Evolutionary conservation across 2,888 invertebrate species (phyloP), one percentile per base, ranked within the genome.

Genomic region (Spilosoma lubricipeda): DNA sequence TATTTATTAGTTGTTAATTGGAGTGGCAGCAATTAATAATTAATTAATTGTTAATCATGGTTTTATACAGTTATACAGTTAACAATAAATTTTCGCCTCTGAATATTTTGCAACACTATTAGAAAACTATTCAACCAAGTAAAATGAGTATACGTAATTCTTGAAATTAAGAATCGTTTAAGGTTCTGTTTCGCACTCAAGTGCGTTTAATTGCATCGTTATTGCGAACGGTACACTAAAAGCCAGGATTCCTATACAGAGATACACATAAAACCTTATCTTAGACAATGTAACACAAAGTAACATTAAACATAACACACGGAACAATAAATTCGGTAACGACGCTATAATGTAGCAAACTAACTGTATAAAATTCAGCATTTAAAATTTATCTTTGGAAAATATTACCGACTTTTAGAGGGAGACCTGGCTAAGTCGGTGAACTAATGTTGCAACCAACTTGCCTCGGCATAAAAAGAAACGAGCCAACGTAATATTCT

Each of bases 381-480:
- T 93, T 93, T 90, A 92, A 92, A 93, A 93, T 93, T 93, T 93
- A 93, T 93, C 90, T 91, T 90, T 88, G 89, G 92, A 92, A 93
- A 93, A 93, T 93, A 93, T 93, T 92, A 91, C 92, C 90, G 78
- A 90, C 88, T 92, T 92, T 90, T 90, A 88, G 89, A 82, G 82
- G 85, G 87, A 85, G 84, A 89, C 87, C 85, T 86, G 86, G 91
- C 90, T 91, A 90, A 91, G 90, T 90, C 89, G 77, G 89, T 89
- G 86, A 91, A 90, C 92, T 92, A 92, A 93, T 92, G 91, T 91
- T 90, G 90, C 91, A 87, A 80, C 87, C 87, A 89, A 90, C 89
- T 89, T 87, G 85, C 87, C 86, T 85, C 78, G 81, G 86, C 88
- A 88, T 90, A 89, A 91, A 92, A 91, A 91, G 90, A 89, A 92